Percentiles rank a stretch among this genome's conserved stretches.
Conservation (phyloP, 1,140 invertebrate genomes). For the Palaemon carinicauda region DNA sequence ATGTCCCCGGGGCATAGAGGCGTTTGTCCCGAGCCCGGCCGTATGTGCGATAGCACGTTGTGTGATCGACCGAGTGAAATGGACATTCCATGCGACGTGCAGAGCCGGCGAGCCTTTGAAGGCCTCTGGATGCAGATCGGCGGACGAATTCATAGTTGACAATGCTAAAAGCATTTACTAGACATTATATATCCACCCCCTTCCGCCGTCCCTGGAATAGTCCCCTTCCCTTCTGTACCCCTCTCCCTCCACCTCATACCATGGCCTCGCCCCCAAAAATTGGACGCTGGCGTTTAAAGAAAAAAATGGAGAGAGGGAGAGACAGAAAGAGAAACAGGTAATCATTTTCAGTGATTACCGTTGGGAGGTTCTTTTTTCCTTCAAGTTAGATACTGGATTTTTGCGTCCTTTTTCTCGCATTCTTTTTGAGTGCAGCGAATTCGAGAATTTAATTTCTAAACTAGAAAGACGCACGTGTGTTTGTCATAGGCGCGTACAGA, state of each 20-base stretch:
- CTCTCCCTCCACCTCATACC: background rate
- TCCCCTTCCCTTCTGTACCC: background rate
- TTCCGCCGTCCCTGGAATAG: too few species aligned
- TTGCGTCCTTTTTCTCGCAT: too few species aligned
- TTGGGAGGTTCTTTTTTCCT: too few species aligned
- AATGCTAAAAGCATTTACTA: slow-evolving; percentile 52
- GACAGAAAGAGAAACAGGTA: too few species aligned
- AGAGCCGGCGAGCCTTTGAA: slow-evolving; percentile 36
- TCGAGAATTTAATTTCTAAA: too few species aligned
- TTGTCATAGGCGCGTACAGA: too few species aligned
- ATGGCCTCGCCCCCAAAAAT: background rate
- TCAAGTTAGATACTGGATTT: too few species aligned
- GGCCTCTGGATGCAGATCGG: slow-evolving; percentile 44
- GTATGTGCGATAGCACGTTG: background rate
- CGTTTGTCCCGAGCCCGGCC: background rate
- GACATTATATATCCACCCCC: slow-evolving; percentile 11
- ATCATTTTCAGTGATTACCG: too few species aligned
- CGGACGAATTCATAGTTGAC: slow-evolving; percentile 55
- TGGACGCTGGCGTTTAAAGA: background rate
- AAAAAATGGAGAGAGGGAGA: too few species aligned
- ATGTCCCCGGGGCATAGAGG: background rate
- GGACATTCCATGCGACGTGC: slow-evolving; percentile 42
- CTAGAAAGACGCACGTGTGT: too few species aligned
- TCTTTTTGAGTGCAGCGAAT: too few species aligned
- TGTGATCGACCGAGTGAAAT: slow-evolving; percentile 22